Evolutionary conservation across 2,797 vertebrate genomes (phyloP).

Genomic region (Pipistrellus pipistrellus): DNA sequence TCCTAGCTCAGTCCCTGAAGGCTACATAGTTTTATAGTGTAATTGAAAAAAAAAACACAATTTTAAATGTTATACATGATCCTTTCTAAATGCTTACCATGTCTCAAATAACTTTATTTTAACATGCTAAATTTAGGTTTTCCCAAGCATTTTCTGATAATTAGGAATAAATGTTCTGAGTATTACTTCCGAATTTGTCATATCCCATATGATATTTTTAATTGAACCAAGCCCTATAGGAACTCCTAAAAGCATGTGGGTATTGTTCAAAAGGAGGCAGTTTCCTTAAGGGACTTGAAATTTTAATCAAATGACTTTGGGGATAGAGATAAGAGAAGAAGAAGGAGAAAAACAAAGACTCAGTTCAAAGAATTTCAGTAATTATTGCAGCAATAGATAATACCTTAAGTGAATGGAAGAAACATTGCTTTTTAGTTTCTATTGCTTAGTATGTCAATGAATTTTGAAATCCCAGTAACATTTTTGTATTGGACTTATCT

Average conservation of each 20-base stretch:
- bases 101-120: not conserved
- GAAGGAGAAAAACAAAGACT: not conserved
- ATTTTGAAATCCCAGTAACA: slow-evolving; percentile 11
- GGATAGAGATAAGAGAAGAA: not conserved
- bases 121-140: not conserved
- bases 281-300: slow-evolving; percentile 38
- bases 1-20: not conserved
- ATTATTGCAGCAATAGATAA: slow-evolving; percentile 16
- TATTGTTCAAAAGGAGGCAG: not conserved
- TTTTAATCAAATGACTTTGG: slow-evolving; percentile 59
- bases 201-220: slow-evolving; percentile 32
- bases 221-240: slow-evolving; percentile 44
- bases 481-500: not conserved
- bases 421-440: not conserved
- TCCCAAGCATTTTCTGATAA: not conserved
- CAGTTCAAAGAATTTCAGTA: slow-evolving; percentile 53
- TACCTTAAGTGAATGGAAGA: not conserved
- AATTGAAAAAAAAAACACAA: not conserved
- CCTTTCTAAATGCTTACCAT: not conserved
- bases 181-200: not conserved
- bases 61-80: slow-evolving; percentile 16
- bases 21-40: not conserved
- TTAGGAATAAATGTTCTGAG: not conserved
- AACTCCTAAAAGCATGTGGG: not conserved
- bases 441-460: not conserved